Conservation (phyloP, 53 echinoderm and acorn worm genomes). For the Holothuria leucospilota region DNA sequence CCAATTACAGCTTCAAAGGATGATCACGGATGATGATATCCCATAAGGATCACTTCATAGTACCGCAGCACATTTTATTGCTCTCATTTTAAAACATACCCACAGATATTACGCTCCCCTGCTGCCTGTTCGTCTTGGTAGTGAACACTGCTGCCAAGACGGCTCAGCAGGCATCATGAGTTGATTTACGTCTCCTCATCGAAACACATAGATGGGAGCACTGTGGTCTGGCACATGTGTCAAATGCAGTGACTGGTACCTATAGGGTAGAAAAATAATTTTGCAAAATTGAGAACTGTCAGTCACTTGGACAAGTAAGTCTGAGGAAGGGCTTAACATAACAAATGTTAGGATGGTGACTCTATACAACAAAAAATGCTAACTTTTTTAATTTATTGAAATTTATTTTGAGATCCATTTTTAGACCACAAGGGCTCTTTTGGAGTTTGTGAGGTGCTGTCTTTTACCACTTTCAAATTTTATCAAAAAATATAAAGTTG, state of each 20-base stretch:
- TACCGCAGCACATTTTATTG: slow-evolving; percentile 39
- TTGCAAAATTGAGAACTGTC: not conserved
- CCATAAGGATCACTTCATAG: no score
- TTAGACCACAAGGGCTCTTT: no score
- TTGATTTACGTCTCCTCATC: slow-evolving; percentile 41
- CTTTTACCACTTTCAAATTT: no score
- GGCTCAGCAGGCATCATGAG: slow-evolving; percentile 5
- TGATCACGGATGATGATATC: no score
- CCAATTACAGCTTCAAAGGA: no score
- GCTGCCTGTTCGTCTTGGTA: slow-evolving; percentile 8
- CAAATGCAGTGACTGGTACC: slow-evolving; percentile 96
- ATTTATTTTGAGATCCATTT: not conserved
- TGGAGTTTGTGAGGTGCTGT: no score
- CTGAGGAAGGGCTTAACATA: no score
- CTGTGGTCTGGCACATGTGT: slow-evolving; percentile 93
- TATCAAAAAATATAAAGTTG: no score
- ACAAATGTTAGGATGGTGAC: not conserved
- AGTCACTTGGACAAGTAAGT: no score
- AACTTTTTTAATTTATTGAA: not conserved
- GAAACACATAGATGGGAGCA: slow-evolving; percentile 96
- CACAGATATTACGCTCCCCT: not conserved
- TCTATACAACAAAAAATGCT: no score
- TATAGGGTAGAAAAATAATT: slow-evolving; percentile 28
- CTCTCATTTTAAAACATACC: not conserved
- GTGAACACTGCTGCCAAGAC: not conserved